Evolutionary conservation across 2,113 vertebrate species (phyloP).

Genomic region (Istiophorus platypterus): DNA sequence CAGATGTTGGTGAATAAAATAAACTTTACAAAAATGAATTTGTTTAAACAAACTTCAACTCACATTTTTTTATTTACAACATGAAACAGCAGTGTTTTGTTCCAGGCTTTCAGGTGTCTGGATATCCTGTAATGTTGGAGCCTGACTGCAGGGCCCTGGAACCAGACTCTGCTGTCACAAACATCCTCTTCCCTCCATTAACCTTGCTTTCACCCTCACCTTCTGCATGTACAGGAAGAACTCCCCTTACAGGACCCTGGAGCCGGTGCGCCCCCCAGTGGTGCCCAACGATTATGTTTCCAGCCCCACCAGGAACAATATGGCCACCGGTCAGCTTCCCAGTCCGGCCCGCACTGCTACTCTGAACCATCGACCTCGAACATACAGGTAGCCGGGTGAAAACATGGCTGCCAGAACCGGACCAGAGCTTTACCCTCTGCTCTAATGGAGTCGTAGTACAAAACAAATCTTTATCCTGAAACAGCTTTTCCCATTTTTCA

Average conservation of each 20-base stretch:
- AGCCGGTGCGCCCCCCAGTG: slow-evolving; percentile 96
- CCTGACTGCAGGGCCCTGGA: background rate
- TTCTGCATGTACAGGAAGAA: slow-evolving; percentile 87
- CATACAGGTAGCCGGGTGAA: slow-evolving; percentile 90
- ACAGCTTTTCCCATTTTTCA: background rate
- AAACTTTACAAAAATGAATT: too few species aligned
- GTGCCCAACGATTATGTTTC: slow-evolving; percentile 97
- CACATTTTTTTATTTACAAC: too few species aligned
- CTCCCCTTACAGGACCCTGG: slow-evolving; percentile 97
- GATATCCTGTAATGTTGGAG: background rate
- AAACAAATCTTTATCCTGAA: too few species aligned
- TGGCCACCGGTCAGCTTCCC: slow-evolving; percentile 87
- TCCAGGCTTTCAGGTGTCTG: background rate
- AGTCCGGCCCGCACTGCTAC: slow-evolving; percentile 95
- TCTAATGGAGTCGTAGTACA: background rate
- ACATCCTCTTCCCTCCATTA: background rate
- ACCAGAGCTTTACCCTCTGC: background rate
- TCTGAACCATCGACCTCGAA: slow-evolving; percentile 94
- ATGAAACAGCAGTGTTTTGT: too few species aligned
- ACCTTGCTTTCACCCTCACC: slow-evolving; percentile 35
- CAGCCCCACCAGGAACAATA: slow-evolving; percentile 91
- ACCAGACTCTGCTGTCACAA: too few species aligned
- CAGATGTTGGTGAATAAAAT: too few species aligned
- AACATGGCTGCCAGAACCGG: slow-evolving; percentile 3
- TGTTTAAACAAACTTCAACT: too few species aligned